Conservation (phyloP, 2,888 invertebrate species). For the Platynereis dumerilii region DNA sequence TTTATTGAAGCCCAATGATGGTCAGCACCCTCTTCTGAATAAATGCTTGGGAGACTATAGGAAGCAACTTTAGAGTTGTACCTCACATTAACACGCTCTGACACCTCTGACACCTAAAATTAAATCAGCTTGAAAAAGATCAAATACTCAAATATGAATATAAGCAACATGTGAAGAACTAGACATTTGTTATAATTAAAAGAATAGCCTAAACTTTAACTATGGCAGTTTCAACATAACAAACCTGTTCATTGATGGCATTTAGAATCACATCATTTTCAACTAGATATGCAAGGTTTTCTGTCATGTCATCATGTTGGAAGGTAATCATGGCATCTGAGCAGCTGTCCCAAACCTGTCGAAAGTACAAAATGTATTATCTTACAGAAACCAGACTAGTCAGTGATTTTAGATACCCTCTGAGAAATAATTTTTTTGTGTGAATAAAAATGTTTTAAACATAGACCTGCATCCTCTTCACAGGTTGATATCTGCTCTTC, state of each 20-base stretch:
- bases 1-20: conserved; percentile 56
- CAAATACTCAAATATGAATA: neutral
- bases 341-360: conserved; percentile 89
- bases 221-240: too few relatives aligned
- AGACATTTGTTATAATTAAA: too few relatives aligned
- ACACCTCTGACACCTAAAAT: conserved; percentile 56
- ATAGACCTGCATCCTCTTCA: conserved; percentile 85
- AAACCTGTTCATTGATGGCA: conserved; percentile 69
- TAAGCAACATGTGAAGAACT: too few relatives aligned
- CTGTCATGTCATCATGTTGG: conserved; percentile 74
- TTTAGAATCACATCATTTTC: conserved; percentile 90
- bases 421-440: neutral
- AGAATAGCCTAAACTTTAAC: too few relatives aligned
- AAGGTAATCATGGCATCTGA: conserved; percentile 90
- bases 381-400: neutral
- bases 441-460: neutral
- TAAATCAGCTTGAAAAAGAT: neutral
- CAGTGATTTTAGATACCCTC: neutral
- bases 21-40: conserved; percentile 28
- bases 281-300: conserved; percentile 87
- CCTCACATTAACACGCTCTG: conserved; percentile 71
- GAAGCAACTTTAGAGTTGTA: conserved; percentile 75
- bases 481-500: conserved; percentile 73
- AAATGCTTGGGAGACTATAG: conserved; percentile 68
- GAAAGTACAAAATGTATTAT: neutral